These are phyloP conservation scores for Drosophila ohnishii DNA, from an alignment of 1,140 invertebrate species.

Conservation along the genomic window DNA sequence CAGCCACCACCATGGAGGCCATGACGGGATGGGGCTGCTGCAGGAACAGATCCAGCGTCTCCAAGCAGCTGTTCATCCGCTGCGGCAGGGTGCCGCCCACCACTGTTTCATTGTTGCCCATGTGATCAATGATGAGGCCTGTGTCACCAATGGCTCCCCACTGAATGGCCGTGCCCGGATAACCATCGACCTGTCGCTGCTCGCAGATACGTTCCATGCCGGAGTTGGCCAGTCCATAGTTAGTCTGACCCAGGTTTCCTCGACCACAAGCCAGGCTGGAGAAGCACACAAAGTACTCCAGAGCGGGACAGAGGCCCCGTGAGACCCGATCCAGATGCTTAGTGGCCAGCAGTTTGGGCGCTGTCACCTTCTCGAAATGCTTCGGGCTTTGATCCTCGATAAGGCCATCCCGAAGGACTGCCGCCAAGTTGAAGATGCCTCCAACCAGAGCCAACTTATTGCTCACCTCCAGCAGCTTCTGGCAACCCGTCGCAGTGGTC, in stretches of 20 bases:
- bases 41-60: constrained; percentile 93
- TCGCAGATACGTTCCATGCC: constrained; percentile 97
- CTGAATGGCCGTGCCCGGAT: constrained; percentile 94
- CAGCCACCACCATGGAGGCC: constrained; percentile 92
- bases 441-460: constrained; percentile 91
- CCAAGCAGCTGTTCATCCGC: constrained; percentile 93
- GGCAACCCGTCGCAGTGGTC: constrained; percentile 87
- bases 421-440: constrained; percentile 97
- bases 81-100: constrained; percentile 97
- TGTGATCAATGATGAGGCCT: constrained; percentile 93
- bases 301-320: constrained; percentile 88
- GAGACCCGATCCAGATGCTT: constrained; percentile 90
- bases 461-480: constrained; percentile 88
- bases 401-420: constrained; percentile 92
- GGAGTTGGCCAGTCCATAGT: constrained; percentile 98
- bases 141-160: constrained; percentile 99
- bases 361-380: constrained; percentile 89
- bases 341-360: constrained; percentile 93
- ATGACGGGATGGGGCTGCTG: constrained; percentile 93
- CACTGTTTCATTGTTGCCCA: constrained; percentile 93
- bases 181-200: constrained; percentile 89
- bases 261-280: constrained; percentile 97
- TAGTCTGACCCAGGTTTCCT: constrained; percentile 96
- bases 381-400: constrained; percentile 93
- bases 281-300: constrained; percentile 97